A percentile compares a stretch with the other conserved stretches of the same genome.
Conservation (phyloP, 2,797 vertebrate species). For the Pogonophryne albipinna region DNA sequence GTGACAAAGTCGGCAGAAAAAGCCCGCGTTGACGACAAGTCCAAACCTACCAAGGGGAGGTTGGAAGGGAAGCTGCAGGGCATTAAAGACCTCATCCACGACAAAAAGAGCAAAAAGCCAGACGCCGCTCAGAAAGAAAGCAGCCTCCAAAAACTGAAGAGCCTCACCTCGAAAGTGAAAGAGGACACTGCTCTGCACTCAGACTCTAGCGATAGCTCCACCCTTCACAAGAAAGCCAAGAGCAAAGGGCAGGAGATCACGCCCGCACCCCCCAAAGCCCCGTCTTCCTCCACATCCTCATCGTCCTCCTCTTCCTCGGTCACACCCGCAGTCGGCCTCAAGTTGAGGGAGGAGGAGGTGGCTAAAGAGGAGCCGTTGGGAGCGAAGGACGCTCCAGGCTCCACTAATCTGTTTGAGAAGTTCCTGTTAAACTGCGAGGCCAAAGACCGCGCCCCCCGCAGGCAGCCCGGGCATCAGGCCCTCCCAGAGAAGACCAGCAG, state of each 20-base stretch:
- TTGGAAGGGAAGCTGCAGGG: constrained; percentile 81
- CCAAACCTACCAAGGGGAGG: constrained; percentile 87
- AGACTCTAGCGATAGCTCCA: constrained; percentile 87
- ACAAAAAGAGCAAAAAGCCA: constrained; percentile 78
- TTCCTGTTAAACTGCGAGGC: constrained; percentile 86
- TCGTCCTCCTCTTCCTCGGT: constrained; percentile 63
- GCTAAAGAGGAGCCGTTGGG: constrained; percentile 74
- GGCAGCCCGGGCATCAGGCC: constrained; percentile 60
- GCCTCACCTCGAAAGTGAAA: constrained; percentile 75
- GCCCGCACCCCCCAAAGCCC: constrained; percentile 51
- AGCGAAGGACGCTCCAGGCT: constrained; percentile 72
- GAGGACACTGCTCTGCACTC: constrained; percentile 87
- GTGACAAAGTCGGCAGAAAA: constrained; percentile 64
- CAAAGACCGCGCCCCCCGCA: constrained; percentile 83
- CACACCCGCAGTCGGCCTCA: constrained; percentile 48
- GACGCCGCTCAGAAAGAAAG: constrained; percentile 73
- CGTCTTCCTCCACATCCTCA: constrained; percentile 70
- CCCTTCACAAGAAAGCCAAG: constrained; percentile 61
- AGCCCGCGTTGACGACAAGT: constrained; percentile 61
- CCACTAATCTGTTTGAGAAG: constrained; percentile 86
- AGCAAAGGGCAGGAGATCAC: constrained; percentile 67
- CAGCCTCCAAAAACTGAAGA: constrained; percentile 83
- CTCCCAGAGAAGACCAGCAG: constrained; percentile 60
- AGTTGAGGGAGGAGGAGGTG: constrained; percentile 72
- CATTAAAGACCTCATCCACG: constrained; percentile 80